Conservation (phyloP, 30 jellyfish, hydroid and myxozoan genomes). For the Aurelia aurita region DNA sequence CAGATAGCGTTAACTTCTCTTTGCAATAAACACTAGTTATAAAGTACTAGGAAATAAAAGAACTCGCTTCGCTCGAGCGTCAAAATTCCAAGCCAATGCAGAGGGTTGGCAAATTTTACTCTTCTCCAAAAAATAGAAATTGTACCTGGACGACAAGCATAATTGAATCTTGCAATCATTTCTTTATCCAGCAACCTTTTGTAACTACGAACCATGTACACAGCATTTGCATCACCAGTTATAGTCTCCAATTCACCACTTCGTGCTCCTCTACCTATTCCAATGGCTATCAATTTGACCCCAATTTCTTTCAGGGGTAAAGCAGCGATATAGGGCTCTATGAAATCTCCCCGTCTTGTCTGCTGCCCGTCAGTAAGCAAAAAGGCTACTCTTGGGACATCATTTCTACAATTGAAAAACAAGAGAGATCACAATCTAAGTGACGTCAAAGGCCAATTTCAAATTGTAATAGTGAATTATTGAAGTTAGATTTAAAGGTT, state of each 20-base stretch:
- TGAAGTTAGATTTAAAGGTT: too few species aligned
- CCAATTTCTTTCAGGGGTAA: conserved; percentile 50
- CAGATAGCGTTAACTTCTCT: too few species aligned
- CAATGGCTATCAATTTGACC: conserved; percentile 33
- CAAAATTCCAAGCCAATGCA: too few species aligned
- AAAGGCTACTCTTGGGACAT: conserved; percentile 48
- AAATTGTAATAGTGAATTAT: too few species aligned
- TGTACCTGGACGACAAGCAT: conserved; percentile 52
- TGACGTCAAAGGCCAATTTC: too few species aligned
- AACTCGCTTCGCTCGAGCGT: too few species aligned
- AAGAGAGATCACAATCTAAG: not conserved
- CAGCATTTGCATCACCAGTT: conserved; percentile 26
- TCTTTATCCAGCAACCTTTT: not conserved
- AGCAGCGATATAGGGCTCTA: conserved; percentile 57
- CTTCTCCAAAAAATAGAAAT: too few species aligned
- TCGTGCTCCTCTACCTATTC: conserved; percentile 33
- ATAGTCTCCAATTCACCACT: conserved; percentile 37
- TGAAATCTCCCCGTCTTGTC: conserved; percentile 60
- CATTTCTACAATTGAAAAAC: not conserved
- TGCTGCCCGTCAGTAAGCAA: conserved; percentile 68
- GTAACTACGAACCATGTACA: conserved; percentile 18
- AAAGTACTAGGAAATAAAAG: too few species aligned
- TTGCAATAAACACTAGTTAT: too few species aligned
- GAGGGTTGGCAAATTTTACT: too few species aligned
- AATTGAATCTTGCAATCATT: conserved; percentile 9